A percentile compares a stretch with the other conserved stretches of the same genome.
Conservation (phyloP, 2,113 vertebrate genomes). For the Lepus europaeus region DNA sequence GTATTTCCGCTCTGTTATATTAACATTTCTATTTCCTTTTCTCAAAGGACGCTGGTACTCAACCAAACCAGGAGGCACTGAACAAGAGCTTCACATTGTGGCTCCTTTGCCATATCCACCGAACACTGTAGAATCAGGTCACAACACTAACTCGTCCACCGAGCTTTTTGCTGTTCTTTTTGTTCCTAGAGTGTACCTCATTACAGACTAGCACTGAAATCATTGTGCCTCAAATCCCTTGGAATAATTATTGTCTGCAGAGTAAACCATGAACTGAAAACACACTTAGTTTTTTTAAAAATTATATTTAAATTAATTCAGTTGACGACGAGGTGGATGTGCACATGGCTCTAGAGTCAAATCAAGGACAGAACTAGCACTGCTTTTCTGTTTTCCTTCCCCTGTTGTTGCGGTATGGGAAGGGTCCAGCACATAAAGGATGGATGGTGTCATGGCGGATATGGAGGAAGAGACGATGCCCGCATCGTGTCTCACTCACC, state of each 20-base stretch:
- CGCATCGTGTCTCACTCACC: conserved; percentile 25
- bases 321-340: conserved; percentile 19
- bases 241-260: not conserved
- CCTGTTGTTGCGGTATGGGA: not conserved
- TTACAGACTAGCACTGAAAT: not conserved
- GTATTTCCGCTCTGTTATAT: not conserved
- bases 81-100: not conserved
- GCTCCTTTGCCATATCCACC: not conserved
- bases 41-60: not conserved
- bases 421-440: too few species aligned
- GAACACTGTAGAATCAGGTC: not conserved
- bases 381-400: not conserved
- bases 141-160: not conserved
- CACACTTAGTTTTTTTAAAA: not conserved
- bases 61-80: not conserved
- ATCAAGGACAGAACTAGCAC: not conserved
- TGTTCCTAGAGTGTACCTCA: not conserved
- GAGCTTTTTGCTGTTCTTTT: not conserved
- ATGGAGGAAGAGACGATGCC: conserved; percentile 26
- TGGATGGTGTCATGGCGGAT: not conserved
- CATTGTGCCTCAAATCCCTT: not conserved
- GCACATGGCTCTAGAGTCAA: not conserved
- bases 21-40: not conserved
- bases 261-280: conserved; percentile 9
- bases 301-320: not conserved